Evolutionary conservation across 2,888 invertebrate genomes (phyloP).

Genomic region (Ephialtes manifestator): DNA sequence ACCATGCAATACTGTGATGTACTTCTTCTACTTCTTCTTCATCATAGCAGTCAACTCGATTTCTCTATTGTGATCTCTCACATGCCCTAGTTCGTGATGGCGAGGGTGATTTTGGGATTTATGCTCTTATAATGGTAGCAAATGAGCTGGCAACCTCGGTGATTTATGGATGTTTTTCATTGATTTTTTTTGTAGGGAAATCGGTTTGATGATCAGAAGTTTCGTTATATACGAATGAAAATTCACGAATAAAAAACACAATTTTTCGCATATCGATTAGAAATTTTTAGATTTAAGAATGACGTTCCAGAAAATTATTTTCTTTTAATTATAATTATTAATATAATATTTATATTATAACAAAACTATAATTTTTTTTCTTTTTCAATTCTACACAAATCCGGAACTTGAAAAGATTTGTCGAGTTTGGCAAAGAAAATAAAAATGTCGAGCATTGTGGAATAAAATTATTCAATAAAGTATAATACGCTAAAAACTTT

Average conservation of each 20-base stretch:
- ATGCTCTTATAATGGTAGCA: constrained; percentile 2
- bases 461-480: too few species aligned
- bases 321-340: too few species aligned
- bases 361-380: too few species aligned
- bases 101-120: not conserved
- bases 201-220: not conserved
- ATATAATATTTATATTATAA: too few species aligned
- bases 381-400: too few species aligned
- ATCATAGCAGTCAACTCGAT: not conserved
- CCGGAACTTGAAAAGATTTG: too few species aligned
- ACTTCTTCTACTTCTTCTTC: not conserved
- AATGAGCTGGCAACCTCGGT: constrained; percentile 15
- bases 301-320: too few species aligned
- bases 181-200: not conserved
- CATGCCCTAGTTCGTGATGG: constrained; percentile 3
- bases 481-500: too few species aligned
- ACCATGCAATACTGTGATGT: not conserved
- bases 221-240: not conserved
- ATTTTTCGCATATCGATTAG: not conserved
- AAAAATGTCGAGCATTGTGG: too few species aligned
- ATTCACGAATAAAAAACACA: not conserved
- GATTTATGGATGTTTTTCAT: constrained; percentile 13
- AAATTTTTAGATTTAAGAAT: too few species aligned
- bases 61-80: constrained; percentile 9
- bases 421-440: too few species aligned